These are phyloP conservation scores for Drosophila pandora DNA, from an alignment of 1,140 invertebrate genomes.

Conservation along the genomic window DNA sequence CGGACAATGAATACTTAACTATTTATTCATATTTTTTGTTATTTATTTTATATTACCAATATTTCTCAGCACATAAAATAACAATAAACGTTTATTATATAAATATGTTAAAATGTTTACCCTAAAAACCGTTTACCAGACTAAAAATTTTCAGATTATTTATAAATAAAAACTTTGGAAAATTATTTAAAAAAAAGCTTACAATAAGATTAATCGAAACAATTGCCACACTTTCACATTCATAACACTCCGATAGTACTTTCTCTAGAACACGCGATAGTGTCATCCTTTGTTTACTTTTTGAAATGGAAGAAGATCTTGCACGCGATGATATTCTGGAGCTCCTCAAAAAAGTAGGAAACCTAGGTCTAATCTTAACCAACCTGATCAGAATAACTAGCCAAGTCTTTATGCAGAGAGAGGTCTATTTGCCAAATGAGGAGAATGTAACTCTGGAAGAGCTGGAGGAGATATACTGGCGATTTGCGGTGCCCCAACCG, in stretches of 20 bases:
- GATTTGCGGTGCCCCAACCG: slow-evolving; percentile 47
- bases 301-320: neutral
- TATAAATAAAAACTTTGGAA: too few relatives aligned
- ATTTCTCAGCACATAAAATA: too few relatives aligned
- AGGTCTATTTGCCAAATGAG: slow-evolving; percentile 10
- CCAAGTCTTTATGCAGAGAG: neutral
- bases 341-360: neutral
- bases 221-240: too few relatives aligned
- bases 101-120: too few relatives aligned
- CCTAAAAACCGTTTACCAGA: too few relatives aligned
- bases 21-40: too few relatives aligned
- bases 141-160: too few relatives aligned
- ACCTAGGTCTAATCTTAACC: neutral
- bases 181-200: too few relatives aligned
- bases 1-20: too few relatives aligned
- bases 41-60: too few relatives aligned
- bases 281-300: neutral
- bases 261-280: neutral
- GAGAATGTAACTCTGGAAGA: slow-evolving; percentile 17
- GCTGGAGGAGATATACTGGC: slow-evolving; percentile 44
- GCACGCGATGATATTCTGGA: neutral
- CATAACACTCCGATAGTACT: neutral
- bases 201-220: too few relatives aligned
- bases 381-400: neutral
- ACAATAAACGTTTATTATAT: too few relatives aligned